Evolutionary conservation across 2,888 invertebrate species (phyloP).

Genomic region (Cerceris ruficornis): DNA sequence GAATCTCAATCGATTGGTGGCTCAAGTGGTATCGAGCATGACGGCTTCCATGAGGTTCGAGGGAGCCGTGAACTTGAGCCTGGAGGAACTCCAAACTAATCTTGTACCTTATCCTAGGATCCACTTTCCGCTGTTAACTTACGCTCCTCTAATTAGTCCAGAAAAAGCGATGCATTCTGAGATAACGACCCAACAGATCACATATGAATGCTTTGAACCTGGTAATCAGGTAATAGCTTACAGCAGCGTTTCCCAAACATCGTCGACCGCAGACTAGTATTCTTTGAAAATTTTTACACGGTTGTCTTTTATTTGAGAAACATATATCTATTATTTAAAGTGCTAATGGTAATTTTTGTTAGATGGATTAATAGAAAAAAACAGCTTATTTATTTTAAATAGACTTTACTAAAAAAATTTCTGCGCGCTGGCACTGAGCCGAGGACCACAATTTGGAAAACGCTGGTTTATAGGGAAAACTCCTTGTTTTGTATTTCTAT

Average conservation of each 20-base stretch:
- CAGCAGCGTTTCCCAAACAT: too few species aligned
- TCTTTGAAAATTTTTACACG: too few species aligned
- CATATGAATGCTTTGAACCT: conserved; percentile 92
- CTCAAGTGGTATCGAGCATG: conserved; percentile 88
- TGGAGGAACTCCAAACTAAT: conserved; percentile 91
- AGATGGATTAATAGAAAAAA: too few species aligned
- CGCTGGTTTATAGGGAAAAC: too few species aligned
- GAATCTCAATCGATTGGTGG: conserved; percentile 91
- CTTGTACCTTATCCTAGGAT: conserved; percentile 93
- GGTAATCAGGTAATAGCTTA: conserved; percentile 82
- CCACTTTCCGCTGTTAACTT: conserved; percentile 92
- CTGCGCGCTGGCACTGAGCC: too few species aligned
- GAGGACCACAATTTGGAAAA: too few species aligned
- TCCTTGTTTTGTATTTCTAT: too few species aligned
- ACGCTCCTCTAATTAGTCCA: conserved; percentile 87
- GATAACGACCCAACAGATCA: conserved; percentile 87
- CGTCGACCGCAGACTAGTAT: not conserved
- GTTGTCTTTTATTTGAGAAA: too few species aligned
- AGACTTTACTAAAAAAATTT: too few species aligned
- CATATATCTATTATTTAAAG: too few species aligned
- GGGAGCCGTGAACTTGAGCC: conserved; percentile 86
- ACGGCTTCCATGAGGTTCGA: conserved; percentile 88
- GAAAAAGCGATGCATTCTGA: conserved; percentile 86
- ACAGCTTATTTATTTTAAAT: too few species aligned
- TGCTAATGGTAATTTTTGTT: too few species aligned